Evolutionary conservation across 2,113 vertebrate species (phyloP).

Genomic region (Triplophysa siluroides): DNA sequence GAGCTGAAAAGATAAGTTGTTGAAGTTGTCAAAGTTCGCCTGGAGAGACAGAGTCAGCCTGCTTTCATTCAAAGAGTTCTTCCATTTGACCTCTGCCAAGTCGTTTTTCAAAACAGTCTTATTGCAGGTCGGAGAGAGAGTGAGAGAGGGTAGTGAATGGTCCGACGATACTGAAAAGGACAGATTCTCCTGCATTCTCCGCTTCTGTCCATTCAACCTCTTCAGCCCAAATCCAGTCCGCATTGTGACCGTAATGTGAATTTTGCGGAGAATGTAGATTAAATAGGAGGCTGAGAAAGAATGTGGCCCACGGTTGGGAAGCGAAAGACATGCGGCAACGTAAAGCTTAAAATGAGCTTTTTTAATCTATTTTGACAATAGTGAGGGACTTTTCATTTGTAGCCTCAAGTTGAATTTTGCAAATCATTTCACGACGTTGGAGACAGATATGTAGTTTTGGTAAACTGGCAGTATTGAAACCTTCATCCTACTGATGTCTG

Average conservation of each 20-base stretch:
- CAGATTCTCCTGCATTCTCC: constrained; percentile 21
- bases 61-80: constrained; percentile 32
- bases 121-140: constrained; percentile 18
- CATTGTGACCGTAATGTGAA: constrained; percentile 36
- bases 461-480: neutral
- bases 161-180: constrained; percentile 20
- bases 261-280: constrained; percentile 12
- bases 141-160: neutral
- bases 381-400: neutral
- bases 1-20: constrained; percentile 37
- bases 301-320: neutral
- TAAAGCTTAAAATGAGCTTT: constrained; percentile 17
- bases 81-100: constrained; percentile 44
- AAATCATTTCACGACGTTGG: neutral
- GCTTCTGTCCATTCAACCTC: constrained; percentile 31
- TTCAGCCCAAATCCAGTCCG: constrained; percentile 10
- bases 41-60: constrained; percentile 37
- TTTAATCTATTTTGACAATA: constrained; percentile 16
- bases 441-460: constrained; percentile 23
- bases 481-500: neutral
- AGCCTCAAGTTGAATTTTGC: neutral
- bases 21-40: constrained; percentile 39
- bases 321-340: neutral
- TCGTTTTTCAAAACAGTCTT: constrained; percentile 33
- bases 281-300: constrained; percentile 31